Conservation (phyloP, 2,888 invertebrate species). For the Drosophila dives region DNA sequence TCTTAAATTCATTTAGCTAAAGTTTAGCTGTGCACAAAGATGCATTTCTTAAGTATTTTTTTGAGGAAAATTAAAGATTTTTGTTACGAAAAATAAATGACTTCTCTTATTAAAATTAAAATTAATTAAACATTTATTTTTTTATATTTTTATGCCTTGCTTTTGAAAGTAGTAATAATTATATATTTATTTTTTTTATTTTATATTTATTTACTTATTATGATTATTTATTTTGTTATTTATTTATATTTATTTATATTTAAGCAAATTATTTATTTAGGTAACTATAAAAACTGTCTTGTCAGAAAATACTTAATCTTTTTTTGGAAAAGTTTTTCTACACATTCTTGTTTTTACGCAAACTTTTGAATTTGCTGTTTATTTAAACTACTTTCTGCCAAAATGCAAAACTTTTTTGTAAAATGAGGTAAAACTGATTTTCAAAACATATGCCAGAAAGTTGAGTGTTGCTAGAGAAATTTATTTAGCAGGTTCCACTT, state of each 20-base stretch:
- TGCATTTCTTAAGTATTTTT: neutral
- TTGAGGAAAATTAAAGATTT: neutral
- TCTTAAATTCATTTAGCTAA: slow-evolving; percentile 24
- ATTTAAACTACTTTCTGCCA: slow-evolving; percentile 2
- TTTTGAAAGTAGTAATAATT: too few species aligned
- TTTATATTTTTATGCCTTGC: too few species aligned
- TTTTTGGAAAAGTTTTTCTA: neutral
- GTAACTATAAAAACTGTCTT: neutral
- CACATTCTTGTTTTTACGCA: neutral
- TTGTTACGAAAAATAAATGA: neutral
- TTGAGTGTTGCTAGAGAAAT: slow-evolving; percentile 32
- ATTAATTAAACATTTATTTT: neutral
- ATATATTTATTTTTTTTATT: too few species aligned
- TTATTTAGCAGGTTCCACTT: slow-evolving; percentile 21
- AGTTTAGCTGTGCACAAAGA: slow-evolving; percentile 3
- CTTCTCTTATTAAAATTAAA: neutral
- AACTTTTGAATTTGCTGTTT: slow-evolving; percentile 1
- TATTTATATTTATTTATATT: too few species aligned
- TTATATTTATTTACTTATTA: too few species aligned
- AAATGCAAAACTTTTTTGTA: slow-evolving; percentile 7
- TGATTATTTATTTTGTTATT: too few species aligned
- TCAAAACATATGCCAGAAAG: slow-evolving; percentile 29
- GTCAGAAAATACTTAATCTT: neutral
- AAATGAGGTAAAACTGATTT: slow-evolving; percentile 17
- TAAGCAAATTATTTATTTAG: neutral